These are phyloP conservation scores for Botia almorhae DNA, from an alignment of 2,797 vertebrate genomes.

Conservation along the genomic window DNA sequence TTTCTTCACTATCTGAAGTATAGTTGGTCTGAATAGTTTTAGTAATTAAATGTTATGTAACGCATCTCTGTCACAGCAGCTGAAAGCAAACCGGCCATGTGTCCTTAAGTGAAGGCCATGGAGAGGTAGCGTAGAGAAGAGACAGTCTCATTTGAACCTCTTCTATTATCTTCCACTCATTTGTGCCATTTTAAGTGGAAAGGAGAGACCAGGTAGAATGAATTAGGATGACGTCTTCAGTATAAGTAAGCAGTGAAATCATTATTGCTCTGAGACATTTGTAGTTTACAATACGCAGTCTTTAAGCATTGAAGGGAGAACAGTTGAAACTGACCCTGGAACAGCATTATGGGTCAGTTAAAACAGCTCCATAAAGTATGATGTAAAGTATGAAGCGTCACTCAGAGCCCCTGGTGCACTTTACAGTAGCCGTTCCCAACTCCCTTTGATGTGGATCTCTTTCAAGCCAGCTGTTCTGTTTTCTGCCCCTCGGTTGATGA, in stretches of 20 bases:
- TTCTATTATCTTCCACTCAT: slow-evolving; percentile 8
- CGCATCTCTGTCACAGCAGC: slow-evolving; percentile 15
- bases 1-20: slow-evolving; percentile 24
- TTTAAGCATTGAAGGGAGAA: slow-evolving; percentile 24
- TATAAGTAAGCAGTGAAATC: slow-evolving; percentile 9
- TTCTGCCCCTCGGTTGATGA: slow-evolving; percentile 43
- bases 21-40: slow-evolving; percentile 28
- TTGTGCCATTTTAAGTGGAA: slow-evolving; percentile 22
- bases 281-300: slow-evolving; percentile 22
- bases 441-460: slow-evolving; percentile 56
- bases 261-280: slow-evolving; percentile 7
- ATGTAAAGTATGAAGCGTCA: slow-evolving; percentile 2
- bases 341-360: slow-evolving; percentile 32
- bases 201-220: slow-evolving; percentile 23
- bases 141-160: slow-evolving; percentile 16
- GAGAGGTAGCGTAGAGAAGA: slow-evolving; percentile 25
- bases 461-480: slow-evolving; percentile 41
- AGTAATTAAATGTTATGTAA: slow-evolving; percentile 62
- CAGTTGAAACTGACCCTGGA: slow-evolving; percentile 36
- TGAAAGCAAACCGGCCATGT: slow-evolving; percentile 37
- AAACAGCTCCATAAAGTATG: slow-evolving; percentile 37
- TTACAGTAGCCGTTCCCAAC: slow-evolving; percentile 48
- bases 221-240: slow-evolving; percentile 27
- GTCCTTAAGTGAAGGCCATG: slow-evolving; percentile 20
- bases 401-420: slow-evolving; percentile 46